Base-by-base conservation (phyloP, 2,888 invertebrate species). In the Melipona bicolor region DNA sequence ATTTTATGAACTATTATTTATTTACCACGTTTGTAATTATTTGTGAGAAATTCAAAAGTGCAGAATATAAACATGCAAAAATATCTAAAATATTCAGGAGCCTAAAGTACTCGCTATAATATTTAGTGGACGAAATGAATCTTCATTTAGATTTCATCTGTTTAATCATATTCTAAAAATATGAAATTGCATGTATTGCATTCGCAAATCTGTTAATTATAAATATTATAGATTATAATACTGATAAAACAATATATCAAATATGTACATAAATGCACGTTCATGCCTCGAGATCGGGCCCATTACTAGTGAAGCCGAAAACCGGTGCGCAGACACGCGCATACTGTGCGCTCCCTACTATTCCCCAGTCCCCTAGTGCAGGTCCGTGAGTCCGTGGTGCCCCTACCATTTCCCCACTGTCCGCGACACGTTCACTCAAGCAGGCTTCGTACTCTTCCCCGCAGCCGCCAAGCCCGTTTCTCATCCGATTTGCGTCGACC, bases 401-500 rank as follows among this genome's bases (percentile, higher is more conserved):
- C 62, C 62, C 62, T 81, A 75, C 78, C 62, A 71, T 71, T 50
- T 61, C 32, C 43, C 77, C 72, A 72, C 81, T 83, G 77, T 62
- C 68, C 62, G 62, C 72, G 77, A 83, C 81, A 81, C 83, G 81
- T 83, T 83, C 83, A 83, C 81, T 83, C 77, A 50, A 77, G 68
- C 56, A 59, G 49, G 72, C 68, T 68, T 68, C 50, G 71, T 76
- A 72, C 77, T 77, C 76, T 72, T 84, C 68, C 77, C 68, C 56
- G 68, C 81, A 67, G 62, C 77, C 70, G 77, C 81, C 81, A 78
- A 81, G 84, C 88, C 87, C 86, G 85, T 88, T 85, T 85, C 87
- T 88, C 87, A 83, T 76, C 88, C 88, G 87, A 87, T 87, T 88
- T 83, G 75, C 87, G 87, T 82, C 88, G 87, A 87, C 84, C 86